Evolutionary conservation across 2,113 vertebrate species (phyloP).

Genomic region (Podarcis muralis): DNA sequence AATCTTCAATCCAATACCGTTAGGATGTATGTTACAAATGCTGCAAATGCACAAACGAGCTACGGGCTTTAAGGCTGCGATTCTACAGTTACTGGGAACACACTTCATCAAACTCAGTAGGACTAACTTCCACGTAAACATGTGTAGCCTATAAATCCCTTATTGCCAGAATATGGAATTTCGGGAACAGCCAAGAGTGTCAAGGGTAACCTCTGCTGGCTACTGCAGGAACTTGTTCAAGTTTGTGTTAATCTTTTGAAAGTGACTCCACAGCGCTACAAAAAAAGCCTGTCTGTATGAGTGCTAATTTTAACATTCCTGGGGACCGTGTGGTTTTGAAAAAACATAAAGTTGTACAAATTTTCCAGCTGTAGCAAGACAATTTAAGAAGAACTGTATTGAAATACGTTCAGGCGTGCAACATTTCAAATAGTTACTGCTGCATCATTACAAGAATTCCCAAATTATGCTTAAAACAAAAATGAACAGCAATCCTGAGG

Average conservation of each 20-base stretch:
- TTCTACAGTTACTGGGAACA: not conserved
- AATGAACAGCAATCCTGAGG: not conserved
- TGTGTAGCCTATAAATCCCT: not conserved
- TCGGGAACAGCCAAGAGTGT: not conserved
- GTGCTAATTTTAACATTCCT: not conserved
- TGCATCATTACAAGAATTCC: not conserved
- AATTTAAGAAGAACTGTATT: not conserved
- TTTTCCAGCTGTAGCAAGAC: not conserved
- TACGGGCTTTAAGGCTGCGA: not conserved
- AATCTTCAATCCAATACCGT: no score
- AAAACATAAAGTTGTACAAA: not conserved
- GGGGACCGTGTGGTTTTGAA: not conserved
- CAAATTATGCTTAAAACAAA: not conserved
- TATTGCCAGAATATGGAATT: not conserved
- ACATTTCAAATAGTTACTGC: not conserved
- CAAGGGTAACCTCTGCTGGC: constrained; percentile 15
- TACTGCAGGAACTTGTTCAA: constrained; percentile 14
- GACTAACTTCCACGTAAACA: not conserved
- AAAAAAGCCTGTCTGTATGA: not conserved
- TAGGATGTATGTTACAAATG: not conserved
- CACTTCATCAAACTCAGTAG: not conserved
- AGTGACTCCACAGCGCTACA: not conserved
- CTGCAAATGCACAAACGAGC: not conserved
- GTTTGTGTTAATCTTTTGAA: constrained; percentile 22
- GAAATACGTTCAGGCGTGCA: not conserved